Evolutionary conservation across 2,888 invertebrate species (phyloP).

Genomic region (Hyposoter dolosus): DNA sequence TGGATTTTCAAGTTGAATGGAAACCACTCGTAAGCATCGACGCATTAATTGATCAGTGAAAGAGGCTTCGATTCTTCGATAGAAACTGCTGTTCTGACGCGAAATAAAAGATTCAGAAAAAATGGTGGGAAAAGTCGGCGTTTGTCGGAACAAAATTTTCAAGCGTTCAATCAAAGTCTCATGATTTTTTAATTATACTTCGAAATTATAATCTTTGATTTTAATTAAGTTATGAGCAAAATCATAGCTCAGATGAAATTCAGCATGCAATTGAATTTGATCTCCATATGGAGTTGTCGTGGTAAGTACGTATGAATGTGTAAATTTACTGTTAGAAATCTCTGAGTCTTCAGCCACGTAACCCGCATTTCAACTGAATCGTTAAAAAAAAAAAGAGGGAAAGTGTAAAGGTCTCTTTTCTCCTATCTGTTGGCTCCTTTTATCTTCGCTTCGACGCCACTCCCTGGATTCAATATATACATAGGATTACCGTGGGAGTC

Average conservation of each 20-base stretch:
- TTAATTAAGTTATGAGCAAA: too few species aligned
- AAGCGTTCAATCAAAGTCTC: neutral
- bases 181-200: neutral
- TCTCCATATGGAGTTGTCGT: neutral
- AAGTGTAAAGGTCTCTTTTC: neutral
- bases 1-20: constrained; percentile 31
- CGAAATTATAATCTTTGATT: neutral
- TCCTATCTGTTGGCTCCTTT: constrained; percentile 13
- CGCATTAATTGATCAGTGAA: constrained; percentile 30
- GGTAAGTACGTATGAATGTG: neutral
- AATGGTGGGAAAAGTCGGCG: constrained; percentile 12
- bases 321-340: neutral
- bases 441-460: constrained; percentile 37
- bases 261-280: neutral
- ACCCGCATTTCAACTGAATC: constrained; percentile 48
- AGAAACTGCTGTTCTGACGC: neutral
- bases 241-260: neutral
- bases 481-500: neutral
- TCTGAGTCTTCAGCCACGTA: constrained; percentile 24
- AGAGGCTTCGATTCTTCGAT: constrained; percentile 18
- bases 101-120: neutral
- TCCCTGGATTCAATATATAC: constrained; percentile 27
- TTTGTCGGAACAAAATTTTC: neutral
- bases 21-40: neutral
- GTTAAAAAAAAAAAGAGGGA: constrained; percentile 11